Base-by-base conservation (phyloP, 2,797 vertebrate species). In the Graptemys geographica region DNA sequence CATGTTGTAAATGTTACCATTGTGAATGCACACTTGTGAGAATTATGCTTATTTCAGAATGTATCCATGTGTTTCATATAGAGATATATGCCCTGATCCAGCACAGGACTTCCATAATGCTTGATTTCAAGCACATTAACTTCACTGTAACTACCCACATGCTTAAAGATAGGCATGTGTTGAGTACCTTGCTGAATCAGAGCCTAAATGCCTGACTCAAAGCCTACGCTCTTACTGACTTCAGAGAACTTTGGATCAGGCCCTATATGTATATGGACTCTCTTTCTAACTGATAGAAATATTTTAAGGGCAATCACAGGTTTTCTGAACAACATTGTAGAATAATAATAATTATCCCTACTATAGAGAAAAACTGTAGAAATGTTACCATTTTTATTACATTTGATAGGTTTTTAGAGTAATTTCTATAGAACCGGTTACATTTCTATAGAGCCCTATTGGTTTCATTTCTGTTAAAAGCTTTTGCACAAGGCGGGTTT, bases 121-220 rank as follows among this genome's bases (percentile, higher is more conserved):
- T 33, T 96, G 90, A 95, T 94, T 12, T 91, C 91, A 90, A 88
- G 62, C 80, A 86, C 80, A 82, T 87, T 78, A 88, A 72, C 86
- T 90, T 91, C 90, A 87, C 69, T 11, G 87, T 51, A 93, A 83
- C 89, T 92, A 41, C 90, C 85, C 65, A 78, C 86, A 85, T 37
- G 72, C 51, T 94, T 95, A 90, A 96, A 94, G 96, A 97, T 96
- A 96, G 95, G 92, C 80, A 89, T 79, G 76, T 9, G 83, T 95
- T 91, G 92, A 91, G 93, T 95, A 96, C 90, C 81, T 89, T 83
- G 41, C 53, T 96, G 62, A 97, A 95, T 90, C 87, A 79, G 13
- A 91, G 89, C 95, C 96, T 94, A 96, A 96, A 85, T 31, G 47
- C 47, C 76, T 52, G 49, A 90, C 84, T 94, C 78, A 89, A 95